Conservation (phyloP, 92 coral and sea anemone species). For the Bergia puertoricense region DNA sequence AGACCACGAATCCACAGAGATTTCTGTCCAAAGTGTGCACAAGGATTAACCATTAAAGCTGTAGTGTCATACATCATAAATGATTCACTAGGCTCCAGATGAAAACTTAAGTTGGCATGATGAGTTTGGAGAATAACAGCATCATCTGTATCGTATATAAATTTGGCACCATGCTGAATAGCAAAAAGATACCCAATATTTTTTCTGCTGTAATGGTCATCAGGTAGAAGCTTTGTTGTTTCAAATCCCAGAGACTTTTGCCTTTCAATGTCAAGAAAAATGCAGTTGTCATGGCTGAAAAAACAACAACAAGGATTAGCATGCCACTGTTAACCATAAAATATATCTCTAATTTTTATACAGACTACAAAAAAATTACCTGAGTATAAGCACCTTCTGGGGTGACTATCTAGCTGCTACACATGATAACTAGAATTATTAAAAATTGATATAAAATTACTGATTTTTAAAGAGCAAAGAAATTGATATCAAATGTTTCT, state of each 20-base stretch:
- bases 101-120: slow-evolving; percentile 15
- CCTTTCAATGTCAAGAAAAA: slow-evolving; percentile 21
- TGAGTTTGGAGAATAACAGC: background rate
- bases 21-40: slow-evolving; percentile 29
- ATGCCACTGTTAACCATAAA: no score
- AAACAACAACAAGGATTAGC: background rate
- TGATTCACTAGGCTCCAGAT: slow-evolving; percentile 8
- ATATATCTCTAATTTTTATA: background rate
- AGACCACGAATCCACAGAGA: slow-evolving; percentile 25
- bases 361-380: no score
- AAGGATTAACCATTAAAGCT: slow-evolving; percentile 24
- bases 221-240: slow-evolving; percentile 20
- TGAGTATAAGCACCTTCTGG: no score
- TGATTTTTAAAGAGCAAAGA: no score
- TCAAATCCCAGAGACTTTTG: slow-evolving; percentile 29
- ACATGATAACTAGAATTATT: no score
- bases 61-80: slow-evolving; percentile 6
- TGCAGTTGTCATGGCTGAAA: slow-evolving; percentile 38
- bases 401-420: no score
- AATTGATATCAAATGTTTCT: no score
- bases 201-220: slow-evolving; percentile 39
- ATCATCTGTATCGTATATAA: slow-evolving; percentile 31
- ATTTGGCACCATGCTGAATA: slow-evolving; percentile 35
- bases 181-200: slow-evolving; percentile 36
- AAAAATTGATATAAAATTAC: no score